Evolutionary conservation across 1,140 invertebrate species (phyloP).

Genomic region (Pachypsylla venusta): DNA sequence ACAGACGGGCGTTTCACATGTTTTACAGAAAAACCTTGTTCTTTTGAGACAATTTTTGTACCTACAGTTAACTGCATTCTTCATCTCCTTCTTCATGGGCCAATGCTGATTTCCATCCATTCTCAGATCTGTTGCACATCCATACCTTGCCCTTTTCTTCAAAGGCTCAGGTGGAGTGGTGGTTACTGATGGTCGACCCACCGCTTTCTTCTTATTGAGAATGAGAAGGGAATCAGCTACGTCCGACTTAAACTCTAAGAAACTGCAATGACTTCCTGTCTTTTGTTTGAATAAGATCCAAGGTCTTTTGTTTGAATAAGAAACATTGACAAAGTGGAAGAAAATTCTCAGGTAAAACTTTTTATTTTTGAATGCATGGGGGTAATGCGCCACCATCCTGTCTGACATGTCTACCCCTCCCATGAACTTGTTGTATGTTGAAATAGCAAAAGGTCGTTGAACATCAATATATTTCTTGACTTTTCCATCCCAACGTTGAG

Average conservation of each 20-base stretch:
- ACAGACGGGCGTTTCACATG: not conserved
- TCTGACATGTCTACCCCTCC: slow-evolving; percentile 27
- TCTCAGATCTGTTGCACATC: not conserved
- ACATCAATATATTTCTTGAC: not conserved
- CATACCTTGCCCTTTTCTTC: not conserved
- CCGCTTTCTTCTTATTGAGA: not conserved
- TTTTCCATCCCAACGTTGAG: not conserved
- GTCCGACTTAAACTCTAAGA: not conserved
- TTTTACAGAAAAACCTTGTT: not conserved
- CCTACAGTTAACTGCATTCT: not conserved
- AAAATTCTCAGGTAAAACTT: slow-evolving; percentile 25
- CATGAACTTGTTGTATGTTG: slow-evolving; percentile 27
- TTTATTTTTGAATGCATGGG: slow-evolving; percentile 21
- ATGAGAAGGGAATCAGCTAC: not conserved
- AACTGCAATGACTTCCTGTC: not conserved
- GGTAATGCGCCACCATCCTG: slow-evolving; percentile 23
- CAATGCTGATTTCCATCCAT: not conserved
- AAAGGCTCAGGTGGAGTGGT: not conserved
- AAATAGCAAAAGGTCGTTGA: slow-evolving; percentile 21
- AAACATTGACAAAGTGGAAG: slow-evolving; percentile 24
- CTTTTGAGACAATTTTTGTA: not conserved
- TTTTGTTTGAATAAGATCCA: too few relatives aligned
- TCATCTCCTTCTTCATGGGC: not conserved
- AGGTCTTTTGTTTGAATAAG: too few relatives aligned
- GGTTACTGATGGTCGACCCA: not conserved